Evolutionary conservation across 2,797 vertebrate genomes (phyloP).

Genomic region (Cygnus olor): DNA sequence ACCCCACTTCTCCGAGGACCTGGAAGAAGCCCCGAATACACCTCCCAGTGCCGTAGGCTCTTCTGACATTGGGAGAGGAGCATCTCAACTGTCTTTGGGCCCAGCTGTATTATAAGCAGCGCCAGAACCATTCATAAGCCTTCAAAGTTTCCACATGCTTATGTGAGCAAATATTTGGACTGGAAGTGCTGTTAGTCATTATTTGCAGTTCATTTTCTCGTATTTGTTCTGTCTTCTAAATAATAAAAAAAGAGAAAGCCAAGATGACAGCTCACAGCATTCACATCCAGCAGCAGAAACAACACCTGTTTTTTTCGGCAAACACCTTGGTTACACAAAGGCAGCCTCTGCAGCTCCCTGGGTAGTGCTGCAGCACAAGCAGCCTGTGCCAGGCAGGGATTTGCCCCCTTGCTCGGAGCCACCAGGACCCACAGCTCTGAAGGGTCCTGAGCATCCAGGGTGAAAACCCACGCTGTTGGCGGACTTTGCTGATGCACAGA

Average conservation of each 20-base stretch:
- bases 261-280: background rate
- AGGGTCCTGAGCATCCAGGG: rapidly evolving
- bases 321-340: background rate
- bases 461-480: background rate
- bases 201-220: constrained; percentile 71
- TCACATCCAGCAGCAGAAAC: background rate
- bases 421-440: rapidly evolving
- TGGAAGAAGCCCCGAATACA: background rate
- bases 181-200: constrained; percentile 52
- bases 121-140: background rate
- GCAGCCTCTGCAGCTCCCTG: background rate
- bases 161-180: constrained; percentile 51
- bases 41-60: background rate
- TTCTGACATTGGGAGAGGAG: background rate
- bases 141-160: constrained; percentile 10
- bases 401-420: background rate
- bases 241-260: background rate
- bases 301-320: background rate
- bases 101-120: background rate
- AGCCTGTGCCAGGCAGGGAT: background rate
- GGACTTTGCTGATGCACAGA: rapidly evolving
- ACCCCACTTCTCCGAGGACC: rapidly evolving
- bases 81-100: background rate
- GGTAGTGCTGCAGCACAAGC: background rate
- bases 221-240: constrained; percentile 70